A percentile compares a stretch with the other conserved stretches of the same genome.
These are phyloP conservation scores for Leptinotarsa texana DNA, from an alignment of 1,140 invertebrate genomes.

Conservation along the genomic window DNA sequence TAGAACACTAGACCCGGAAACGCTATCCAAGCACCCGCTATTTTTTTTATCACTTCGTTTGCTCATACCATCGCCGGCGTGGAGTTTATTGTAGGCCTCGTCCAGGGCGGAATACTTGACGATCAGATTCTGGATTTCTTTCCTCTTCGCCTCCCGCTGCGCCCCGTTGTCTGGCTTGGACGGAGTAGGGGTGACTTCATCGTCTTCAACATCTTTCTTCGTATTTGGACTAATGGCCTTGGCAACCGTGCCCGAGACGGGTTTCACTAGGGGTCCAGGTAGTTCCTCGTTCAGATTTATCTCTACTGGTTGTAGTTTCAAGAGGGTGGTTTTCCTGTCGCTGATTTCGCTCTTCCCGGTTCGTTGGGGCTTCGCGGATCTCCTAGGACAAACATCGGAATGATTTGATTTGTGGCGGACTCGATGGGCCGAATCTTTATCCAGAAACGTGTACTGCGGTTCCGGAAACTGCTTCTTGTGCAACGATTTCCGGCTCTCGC, in stretches of 20 bases:
- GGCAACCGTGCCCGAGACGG: background rate
- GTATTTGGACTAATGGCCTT: conserved; percentile 10
- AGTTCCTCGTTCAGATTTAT: conserved; percentile 47
- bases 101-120: conserved; percentile 76
- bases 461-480: conserved; percentile 46
- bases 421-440: conserved; percentile 48
- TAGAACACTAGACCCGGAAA: conserved; percentile 31
- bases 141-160: conserved; percentile 74
- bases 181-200: conserved; percentile 60
- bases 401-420: conserved; percentile 50
- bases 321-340: conserved; percentile 54
- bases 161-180: conserved; percentile 61
- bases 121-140: conserved; percentile 79
- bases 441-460: conserved; percentile 48
- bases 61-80: conserved; percentile 31
- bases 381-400: conserved; percentile 54
- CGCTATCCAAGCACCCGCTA: conserved; percentile 23
- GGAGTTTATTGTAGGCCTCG: conserved; percentile 62
- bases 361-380: conserved; percentile 55
- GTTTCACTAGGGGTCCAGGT: conserved; percentile 4
- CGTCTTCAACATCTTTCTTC: conserved; percentile 52
- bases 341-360: conserved; percentile 57
- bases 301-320: conserved; percentile 59
- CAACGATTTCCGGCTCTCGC: conserved; percentile 42
- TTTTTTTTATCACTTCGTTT: conserved; percentile 26